Conservation (phyloP, 92 coral and sea anemone genomes). For the Porites lobata region DNA sequence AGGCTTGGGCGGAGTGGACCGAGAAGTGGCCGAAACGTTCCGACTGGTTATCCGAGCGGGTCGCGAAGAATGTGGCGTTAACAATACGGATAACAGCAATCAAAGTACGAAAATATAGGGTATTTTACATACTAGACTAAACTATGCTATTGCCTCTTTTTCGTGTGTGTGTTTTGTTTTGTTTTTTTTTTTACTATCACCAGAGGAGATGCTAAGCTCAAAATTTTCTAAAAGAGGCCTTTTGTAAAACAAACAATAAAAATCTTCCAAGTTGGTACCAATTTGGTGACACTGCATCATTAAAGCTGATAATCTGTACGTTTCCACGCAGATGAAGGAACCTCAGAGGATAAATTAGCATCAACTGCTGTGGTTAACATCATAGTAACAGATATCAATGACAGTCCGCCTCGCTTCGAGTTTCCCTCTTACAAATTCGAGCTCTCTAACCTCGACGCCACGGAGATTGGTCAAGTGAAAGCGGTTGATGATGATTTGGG, state of each 20-base stretch:
- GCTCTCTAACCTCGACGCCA: constrained; percentile 57
- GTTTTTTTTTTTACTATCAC: too few relatives aligned
- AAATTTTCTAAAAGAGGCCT: too few relatives aligned
- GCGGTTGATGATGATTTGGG: constrained; percentile 91
- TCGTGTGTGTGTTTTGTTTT: too few relatives aligned
- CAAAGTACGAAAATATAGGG: background rate
- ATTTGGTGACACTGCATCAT: too few relatives aligned
- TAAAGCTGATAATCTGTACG: background rate
- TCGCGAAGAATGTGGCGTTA: constrained; percentile 83
- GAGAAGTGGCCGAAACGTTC: constrained; percentile 76
- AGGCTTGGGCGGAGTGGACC: constrained; percentile 76
- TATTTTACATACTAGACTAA: too few relatives aligned
- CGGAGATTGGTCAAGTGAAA: constrained; percentile 64
- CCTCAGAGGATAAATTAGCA: constrained; percentile 49
- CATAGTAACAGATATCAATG: constrained; percentile 82
- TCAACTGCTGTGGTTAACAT: constrained; percentile 85
- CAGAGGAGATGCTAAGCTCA: too few relatives aligned
- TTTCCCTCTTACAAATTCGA: constrained; percentile 64
- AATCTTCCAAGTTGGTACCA: too few relatives aligned
- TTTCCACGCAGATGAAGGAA: constrained; percentile 67
- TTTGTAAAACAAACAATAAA: too few relatives aligned
- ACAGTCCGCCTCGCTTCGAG: constrained; percentile 85
- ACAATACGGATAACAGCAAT: constrained; percentile 48
- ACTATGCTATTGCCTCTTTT: too few relatives aligned
- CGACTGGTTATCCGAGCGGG: constrained; percentile 91